Percentiles rank a stretch among this genome's conserved stretches.
Evolutionary conservation across 2,888 invertebrate species (phyloP).

Genomic region (Archips crataeganus): DNA sequence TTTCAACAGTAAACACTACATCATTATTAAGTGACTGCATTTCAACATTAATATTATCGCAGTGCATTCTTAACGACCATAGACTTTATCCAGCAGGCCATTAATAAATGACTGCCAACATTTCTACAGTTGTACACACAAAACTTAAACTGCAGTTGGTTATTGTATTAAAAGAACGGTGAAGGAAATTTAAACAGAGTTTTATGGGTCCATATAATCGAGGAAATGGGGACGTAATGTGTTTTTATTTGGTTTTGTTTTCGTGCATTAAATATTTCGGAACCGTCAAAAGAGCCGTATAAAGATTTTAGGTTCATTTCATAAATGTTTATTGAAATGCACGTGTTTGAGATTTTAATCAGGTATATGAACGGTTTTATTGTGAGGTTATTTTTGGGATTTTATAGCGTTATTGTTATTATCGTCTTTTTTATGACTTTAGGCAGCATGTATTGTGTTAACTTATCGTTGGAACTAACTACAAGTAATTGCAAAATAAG

Average conservation of each 20-base stretch:
- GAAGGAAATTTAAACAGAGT: constrained; percentile 30
- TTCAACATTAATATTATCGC: not conserved
- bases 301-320: constrained; percentile 24
- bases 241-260: constrained; percentile 31
- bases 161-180: constrained; percentile 19
- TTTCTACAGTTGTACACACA: constrained; percentile 7
- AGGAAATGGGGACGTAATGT: constrained; percentile 28
- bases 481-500: too few species aligned
- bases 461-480: too few species aligned
- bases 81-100: not conserved
- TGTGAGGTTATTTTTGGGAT: not conserved
- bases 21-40: not conserved
- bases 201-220: constrained; percentile 36
- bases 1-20: too few species aligned
- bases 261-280: constrained; percentile 22
- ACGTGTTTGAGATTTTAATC: not conserved
- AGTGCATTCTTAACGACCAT: not conserved
- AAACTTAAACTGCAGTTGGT: constrained; percentile 26
- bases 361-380: not conserved
- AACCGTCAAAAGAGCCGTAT: constrained; percentile 20
- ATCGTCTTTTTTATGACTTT: too few species aligned
- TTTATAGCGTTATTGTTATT: not conserved
- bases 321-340: constrained; percentile 5
- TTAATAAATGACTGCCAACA: constrained; percentile 20
- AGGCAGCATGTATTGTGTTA: too few species aligned